A percentile compares a stretch with the other conserved stretches of the same genome.
phyloP scores from a whole-genome alignment of 2,888 invertebrate genomes.

The Brachynemurus nebulosus region DNA sequence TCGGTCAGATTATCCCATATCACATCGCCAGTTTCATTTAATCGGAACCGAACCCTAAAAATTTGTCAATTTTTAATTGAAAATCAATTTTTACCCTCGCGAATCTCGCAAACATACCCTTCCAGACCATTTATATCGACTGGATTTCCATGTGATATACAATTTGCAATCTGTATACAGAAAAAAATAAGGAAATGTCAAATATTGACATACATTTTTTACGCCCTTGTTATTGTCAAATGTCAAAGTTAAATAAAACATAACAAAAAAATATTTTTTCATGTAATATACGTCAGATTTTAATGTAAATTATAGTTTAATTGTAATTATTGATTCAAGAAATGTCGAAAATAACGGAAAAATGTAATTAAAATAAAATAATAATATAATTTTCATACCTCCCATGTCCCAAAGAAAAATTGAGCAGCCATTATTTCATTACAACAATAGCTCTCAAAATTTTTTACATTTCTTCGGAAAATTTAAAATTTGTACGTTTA shows the following conservation, averaged over 20 bases:
- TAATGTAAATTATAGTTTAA: too few species aligned
- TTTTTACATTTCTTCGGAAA: too few species aligned
- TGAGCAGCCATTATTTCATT: constrained; percentile 29
- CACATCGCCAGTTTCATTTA: constrained; percentile 49
- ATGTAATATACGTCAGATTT: not conserved
- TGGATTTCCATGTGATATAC: constrained; percentile 31
- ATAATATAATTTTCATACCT: constrained; percentile 29
- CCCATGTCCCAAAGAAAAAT: constrained; percentile 40
- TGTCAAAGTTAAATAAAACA: constrained; percentile 15
- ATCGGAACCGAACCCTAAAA: constrained; percentile 32
- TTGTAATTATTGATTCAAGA: constrained; percentile 3
- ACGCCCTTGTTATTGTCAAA: constrained; percentile 10
- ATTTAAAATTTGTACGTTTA: too few species aligned
- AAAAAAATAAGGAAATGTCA: constrained; percentile 12
- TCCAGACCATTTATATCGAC: constrained; percentile 35
- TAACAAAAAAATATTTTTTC: constrained; percentile 4
- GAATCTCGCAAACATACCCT: constrained; percentile 23
- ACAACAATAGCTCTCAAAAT: constrained; percentile 1
- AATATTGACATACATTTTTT: constrained; percentile 5
- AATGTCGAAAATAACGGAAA: not conserved
- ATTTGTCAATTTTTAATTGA: not conserved
- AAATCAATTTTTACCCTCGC: not conserved
- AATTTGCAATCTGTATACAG: constrained; percentile 33
- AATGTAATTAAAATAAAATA: not conserved
- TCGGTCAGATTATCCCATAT: constrained; percentile 43